phyloP scores from a whole-genome alignment of 2,113 vertebrate species.

The Elanus axillaris region DNA sequence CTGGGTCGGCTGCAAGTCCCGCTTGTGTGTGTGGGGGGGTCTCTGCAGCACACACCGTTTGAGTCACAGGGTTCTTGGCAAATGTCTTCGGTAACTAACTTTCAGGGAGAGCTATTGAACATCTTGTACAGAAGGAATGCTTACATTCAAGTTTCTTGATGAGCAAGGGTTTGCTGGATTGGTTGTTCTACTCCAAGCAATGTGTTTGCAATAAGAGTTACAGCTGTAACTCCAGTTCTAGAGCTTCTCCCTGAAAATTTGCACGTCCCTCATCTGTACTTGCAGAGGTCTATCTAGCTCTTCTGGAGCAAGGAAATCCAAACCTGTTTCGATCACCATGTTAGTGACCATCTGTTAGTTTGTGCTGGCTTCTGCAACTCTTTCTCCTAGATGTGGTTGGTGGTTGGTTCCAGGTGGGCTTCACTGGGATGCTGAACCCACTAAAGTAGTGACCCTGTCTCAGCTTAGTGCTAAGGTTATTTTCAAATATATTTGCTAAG shows the following conservation, averaged over 20 bases:
- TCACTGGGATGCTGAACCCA: neutral
- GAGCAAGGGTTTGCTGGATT: neutral
- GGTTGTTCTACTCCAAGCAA: neutral
- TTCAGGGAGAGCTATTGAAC: neutral
- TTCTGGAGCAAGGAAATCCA: neutral
- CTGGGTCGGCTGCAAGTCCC: neutral
- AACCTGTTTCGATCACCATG: neutral
- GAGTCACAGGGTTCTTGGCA: neutral
- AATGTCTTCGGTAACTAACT: neutral
- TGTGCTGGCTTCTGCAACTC: neutral
- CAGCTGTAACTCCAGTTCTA: neutral
- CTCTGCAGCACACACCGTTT: neutral
- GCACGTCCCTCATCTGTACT: neutral
- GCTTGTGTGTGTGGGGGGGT: fast-evolving
- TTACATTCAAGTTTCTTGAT: neutral
- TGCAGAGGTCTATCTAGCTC: neutral
- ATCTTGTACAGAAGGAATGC: neutral
- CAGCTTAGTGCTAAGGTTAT: neutral
- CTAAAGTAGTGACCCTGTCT: neutral
- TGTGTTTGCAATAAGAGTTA: neutral
- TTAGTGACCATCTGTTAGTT: no score
- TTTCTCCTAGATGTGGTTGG: neutral
- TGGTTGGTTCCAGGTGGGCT: neutral
- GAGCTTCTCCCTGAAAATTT: neutral
- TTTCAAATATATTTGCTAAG: neutral